phyloP scores from a whole-genome alignment of 2,113 vertebrate genomes.

The Cryptomyrus ogoouensis region DNA sequence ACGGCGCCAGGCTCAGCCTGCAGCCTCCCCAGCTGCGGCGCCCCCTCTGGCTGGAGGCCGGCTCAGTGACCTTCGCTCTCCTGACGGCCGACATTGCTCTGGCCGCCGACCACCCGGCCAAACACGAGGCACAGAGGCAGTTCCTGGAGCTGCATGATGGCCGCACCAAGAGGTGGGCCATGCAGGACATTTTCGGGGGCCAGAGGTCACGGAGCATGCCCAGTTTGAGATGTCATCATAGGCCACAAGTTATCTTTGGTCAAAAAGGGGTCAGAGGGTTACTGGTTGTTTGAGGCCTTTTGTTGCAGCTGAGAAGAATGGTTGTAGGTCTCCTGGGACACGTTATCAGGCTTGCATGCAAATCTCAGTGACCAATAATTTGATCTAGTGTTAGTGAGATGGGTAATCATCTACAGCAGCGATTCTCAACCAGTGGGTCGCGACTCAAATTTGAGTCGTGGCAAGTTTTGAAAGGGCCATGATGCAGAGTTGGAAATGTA shows the following conservation, averaged over 20 bases:
- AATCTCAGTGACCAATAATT: not conserved
- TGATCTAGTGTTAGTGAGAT: not conserved
- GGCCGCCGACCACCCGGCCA: conserved; percentile 86
- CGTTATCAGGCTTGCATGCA: not conserved
- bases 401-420: not conserved
- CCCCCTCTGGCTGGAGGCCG: conserved; percentile 91
- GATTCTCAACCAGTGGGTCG: too few relatives aligned
- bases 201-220: not conserved
- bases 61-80: conserved; percentile 84
- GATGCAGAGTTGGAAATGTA: too few relatives aligned
- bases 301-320: not conserved
- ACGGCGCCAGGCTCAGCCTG: conserved; percentile 63
- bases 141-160: conserved; percentile 89
- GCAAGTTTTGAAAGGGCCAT: too few relatives aligned
- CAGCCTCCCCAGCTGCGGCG: conserved; percentile 76
- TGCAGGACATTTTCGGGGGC: not conserved
- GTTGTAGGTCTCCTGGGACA: not conserved
- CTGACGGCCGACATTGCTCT: conserved; percentile 89
- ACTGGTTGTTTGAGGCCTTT: not conserved
- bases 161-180: conserved; percentile 78
- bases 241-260: not conserved
- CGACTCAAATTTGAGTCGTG: too few relatives aligned
- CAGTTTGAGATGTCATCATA: not conserved
- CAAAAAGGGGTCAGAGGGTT: not conserved
- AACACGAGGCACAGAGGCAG: conserved; percentile 85